phyloP scores from a whole-genome alignment of 2,113 vertebrate species.

The Tragulus kanchil region DNA sequence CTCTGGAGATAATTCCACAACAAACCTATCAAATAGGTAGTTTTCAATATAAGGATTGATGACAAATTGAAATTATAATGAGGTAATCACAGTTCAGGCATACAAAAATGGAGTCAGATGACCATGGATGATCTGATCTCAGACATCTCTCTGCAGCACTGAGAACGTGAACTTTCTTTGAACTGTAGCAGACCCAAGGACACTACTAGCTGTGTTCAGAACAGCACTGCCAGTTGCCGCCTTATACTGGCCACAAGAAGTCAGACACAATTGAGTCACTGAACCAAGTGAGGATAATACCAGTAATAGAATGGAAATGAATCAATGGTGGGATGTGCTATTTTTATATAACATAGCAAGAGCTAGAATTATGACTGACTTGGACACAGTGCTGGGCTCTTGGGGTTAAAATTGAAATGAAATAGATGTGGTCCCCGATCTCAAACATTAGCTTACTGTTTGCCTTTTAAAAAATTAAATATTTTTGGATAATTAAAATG shows the following conservation, averaged over 20 bases:
- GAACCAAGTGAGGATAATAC: neutral
- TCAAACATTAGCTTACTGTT: neutral
- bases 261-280: no score
- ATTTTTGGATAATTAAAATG: neutral
- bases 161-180: no score
- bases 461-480: neutral
- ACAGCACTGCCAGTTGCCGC: no score
- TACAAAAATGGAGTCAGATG: no score
- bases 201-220: no score
- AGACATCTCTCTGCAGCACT: no score
- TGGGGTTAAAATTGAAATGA: neutral
- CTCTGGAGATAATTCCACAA: neutral
- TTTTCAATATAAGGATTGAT: neutral
- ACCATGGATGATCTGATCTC: no score
- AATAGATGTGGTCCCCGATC: neutral
- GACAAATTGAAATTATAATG: neutral
- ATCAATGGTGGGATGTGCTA: neutral
- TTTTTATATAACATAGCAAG: neutral
- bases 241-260: no score
- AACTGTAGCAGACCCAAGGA: no score
- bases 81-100: no score
- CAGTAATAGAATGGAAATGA: neutral
- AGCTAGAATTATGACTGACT: neutral
- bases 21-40: neutral
- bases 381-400: neutral